Evolutionary conservation across 2,797 vertebrate species (phyloP), one percentile per base, ranked within the genome.

Genomic region (Staurois parvus): DNA sequence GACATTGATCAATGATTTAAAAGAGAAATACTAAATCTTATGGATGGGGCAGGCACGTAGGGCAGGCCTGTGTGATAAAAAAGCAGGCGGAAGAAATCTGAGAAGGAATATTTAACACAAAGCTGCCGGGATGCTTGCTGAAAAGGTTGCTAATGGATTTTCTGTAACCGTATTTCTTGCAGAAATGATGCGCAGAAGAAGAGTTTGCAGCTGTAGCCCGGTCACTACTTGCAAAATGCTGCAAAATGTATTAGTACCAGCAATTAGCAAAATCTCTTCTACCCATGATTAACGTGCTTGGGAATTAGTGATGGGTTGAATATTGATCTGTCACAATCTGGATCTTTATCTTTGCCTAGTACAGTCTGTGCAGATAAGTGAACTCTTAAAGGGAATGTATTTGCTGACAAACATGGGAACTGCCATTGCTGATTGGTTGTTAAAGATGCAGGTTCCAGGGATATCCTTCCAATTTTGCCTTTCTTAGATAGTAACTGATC

Each of bases 11-110:
- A 92, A 91, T 92, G 88, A 68, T 90, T 87, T 91, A 89, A 91
- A 89, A 91, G 83, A 89, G 87, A 91, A 92, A 90, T 91, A 91
- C 91, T 91, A 92, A 90, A 90, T 90, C 87, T 88, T 90, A 88
- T 88, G 82, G 83, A 90, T 83, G 87, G 73, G 89, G 90, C 91
- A 92, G 28, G 85, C 87, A 78, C 79, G 52, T 59, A 73, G 76
- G 80, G 81, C 79, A 37, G 78, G 56, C 29, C 85, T 85, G 85
- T 88, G 85, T 88, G 85, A 90, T 89, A 90, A 88, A 90, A 88
- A 87, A 89, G 86, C 76, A 88, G 75, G 85, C 68, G 52, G 37
- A 73, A 83, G 77, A 37, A 75, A 78, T 34, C 15, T 24, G 12
- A 73, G 40, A 64, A 69, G 68, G 69, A 79, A 87, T 79, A 83